These are phyloP conservation scores for Amiota communis DNA, from an alignment of 2,888 invertebrate genomes.

Conservation along the genomic window DNA sequence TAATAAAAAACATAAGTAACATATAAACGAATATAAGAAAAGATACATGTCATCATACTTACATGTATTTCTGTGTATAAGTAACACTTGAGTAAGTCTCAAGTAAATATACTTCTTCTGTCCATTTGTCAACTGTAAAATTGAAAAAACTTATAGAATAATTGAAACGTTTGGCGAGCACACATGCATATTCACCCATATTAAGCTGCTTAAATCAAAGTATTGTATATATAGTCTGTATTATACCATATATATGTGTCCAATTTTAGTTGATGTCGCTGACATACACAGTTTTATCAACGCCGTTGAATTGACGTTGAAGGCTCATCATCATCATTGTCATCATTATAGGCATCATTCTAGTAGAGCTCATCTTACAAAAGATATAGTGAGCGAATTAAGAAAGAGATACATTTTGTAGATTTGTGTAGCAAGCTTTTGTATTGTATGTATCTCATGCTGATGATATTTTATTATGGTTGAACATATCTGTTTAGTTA, in stretches of 20 bases:
- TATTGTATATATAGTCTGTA: conserved; percentile 49
- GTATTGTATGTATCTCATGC: neutral
- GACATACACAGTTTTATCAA: conserved; percentile 10
- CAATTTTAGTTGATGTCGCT: conserved; percentile 33
- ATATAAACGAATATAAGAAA: too few relatives aligned
- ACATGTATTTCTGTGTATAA: too few relatives aligned
- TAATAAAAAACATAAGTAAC: neutral
- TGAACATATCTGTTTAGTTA: conserved; percentile 45
- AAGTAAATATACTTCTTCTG: neutral
- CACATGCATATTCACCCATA: neutral
- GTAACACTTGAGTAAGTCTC: neutral
- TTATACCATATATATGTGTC: conserved; percentile 35
- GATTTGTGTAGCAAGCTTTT: neutral
- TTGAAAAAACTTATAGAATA: conserved; percentile 16
- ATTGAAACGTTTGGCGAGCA: conserved; percentile 12
- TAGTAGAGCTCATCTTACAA: conserved; percentile 35
- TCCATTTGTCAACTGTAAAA: conserved; percentile 1
- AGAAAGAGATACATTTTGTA: neutral
- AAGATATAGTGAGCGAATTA: conserved; percentile 12
- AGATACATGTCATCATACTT: too few relatives aligned
- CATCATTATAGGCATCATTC: conserved; percentile 11
- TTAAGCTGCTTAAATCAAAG: too few relatives aligned
- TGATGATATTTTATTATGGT: neutral
- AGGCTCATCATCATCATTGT: conserved; percentile 45
- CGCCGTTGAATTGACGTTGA: conserved; percentile 55